Evolutionary conservation across 2,797 vertebrate species (phyloP).

Genomic region (Hyperoplus immaculatus): DNA sequence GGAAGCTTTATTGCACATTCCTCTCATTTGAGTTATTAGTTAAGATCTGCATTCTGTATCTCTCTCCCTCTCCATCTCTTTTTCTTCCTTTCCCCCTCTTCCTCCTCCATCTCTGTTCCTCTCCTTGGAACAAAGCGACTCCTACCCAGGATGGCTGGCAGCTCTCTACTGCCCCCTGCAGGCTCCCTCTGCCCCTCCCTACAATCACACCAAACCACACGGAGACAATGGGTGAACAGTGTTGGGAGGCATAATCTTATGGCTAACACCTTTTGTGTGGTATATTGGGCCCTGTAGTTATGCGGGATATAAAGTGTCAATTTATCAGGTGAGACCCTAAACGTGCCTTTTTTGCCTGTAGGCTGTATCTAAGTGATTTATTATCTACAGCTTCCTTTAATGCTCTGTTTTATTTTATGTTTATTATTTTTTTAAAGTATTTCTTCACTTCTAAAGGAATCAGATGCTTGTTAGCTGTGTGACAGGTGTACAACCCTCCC

Average conservation of each 20-base stretch:
- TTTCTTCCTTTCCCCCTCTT: conserved; percentile 14
- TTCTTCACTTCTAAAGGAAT: conserved; percentile 10
- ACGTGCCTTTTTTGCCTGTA: neutral
- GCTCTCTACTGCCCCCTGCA: conserved; percentile 79
- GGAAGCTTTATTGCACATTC: conserved; percentile 23
- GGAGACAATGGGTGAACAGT: neutral
- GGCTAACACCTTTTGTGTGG: neutral
- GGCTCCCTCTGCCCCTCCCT: conserved; percentile 6
- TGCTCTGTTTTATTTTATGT: neutral
- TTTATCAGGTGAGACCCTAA: conserved; percentile 16
- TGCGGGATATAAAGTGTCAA: conserved; percentile 8
- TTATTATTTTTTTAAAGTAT: neutral
- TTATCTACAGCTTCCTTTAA: neutral
- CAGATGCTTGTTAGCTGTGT: conserved; percentile 19
- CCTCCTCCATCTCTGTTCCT: neutral
- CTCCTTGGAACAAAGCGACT: conserved; percentile 33
- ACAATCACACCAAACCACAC: neutral
- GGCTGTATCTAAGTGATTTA: too few relatives aligned
- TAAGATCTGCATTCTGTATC: conserved; percentile 19
- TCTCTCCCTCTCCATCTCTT: conserved; percentile 3
- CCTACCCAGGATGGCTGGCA: conserved; percentile 32
- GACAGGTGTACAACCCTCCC: conserved; percentile 19
- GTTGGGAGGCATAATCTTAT: conserved; percentile 8
- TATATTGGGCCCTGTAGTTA: neutral
- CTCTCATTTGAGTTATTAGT: conserved; percentile 37